Percentiles rank a stretch among this genome's conserved stretches.
These are phyloP conservation scores for Ptilodon capucinus DNA, from an alignment of 2,888 invertebrate species.

Conservation along the genomic window DNA sequence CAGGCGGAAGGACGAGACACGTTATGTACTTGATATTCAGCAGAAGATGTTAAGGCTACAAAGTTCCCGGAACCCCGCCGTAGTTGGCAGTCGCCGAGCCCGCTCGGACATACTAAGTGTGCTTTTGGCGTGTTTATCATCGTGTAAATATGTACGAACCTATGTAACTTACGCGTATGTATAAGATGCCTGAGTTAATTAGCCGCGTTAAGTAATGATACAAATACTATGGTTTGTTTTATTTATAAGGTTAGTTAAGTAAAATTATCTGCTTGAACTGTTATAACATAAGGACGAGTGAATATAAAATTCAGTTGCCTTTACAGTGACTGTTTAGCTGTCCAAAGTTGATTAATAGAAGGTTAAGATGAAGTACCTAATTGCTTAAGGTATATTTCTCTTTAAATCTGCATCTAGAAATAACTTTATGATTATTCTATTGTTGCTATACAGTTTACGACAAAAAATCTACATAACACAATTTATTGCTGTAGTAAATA, in stretches of 20 bases:
- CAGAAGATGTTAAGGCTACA: slow-evolving; percentile 43
- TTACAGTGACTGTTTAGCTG: too few relatives aligned
- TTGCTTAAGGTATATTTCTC: too few relatives aligned
- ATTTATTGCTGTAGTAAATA: background rate
- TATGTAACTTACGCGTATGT: slow-evolving; percentile 1
- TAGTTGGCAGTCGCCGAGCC: slow-evolving; percentile 41
- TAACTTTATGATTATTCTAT: too few relatives aligned
- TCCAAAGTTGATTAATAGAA: too few relatives aligned
- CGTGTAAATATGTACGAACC: slow-evolving; percentile 15
- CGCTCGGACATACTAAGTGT: slow-evolving; percentile 42
- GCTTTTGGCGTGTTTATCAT: slow-evolving; percentile 32
- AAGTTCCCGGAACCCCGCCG: slow-evolving; percentile 64
- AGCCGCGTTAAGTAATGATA: background rate
- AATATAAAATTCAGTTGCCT: too few relatives aligned
- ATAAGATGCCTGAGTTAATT: background rate
- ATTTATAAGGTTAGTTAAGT: background rate
- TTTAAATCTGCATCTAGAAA: too few relatives aligned
- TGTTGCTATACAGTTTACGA: too few relatives aligned
- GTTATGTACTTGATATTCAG: slow-evolving; percentile 66
- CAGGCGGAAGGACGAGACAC: slow-evolving; percentile 58
- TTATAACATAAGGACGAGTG: too few relatives aligned
- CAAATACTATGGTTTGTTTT: background rate
- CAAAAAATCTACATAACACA: too few relatives aligned
- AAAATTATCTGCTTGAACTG: background rate
- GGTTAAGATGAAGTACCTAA: too few relatives aligned